Evolutionary conservation across 2,888 invertebrate genomes (phyloP), one percentile per base, ranked within the genome.

Genomic region (Eumacrocentrus americanus): DNA sequence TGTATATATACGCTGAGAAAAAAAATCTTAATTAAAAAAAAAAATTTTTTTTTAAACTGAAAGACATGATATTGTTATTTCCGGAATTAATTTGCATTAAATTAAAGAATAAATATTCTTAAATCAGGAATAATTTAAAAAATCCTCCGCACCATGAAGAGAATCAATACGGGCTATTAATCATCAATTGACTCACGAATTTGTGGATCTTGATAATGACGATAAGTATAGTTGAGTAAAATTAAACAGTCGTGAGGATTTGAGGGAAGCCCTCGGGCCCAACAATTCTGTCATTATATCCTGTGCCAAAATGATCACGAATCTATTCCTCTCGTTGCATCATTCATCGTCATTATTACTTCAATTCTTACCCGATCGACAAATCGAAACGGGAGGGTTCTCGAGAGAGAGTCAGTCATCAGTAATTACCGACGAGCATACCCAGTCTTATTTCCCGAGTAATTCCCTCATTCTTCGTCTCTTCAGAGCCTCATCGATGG

Each of bases 301-400:
- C 40, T 42, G 23, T 16, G 42, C 29, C 18, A 40, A 53, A 59
- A 46, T 44, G 20, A 53, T 59, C 48, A 59, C 53, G 53, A 59
- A 59, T 59, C 53, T 14, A 56, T 48, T 47, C 37, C 2, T 18
- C 23, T 16, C 46, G 37, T 59, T 59, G 40, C 59, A 40, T 53
- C 38, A 59, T 47, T 42, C 22, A n/a, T 46, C 44, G 34, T 52
- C 48, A 53, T 59, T 53, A 53, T 47, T 1, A 25, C 35, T 48
- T 52, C 12, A 25, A 53, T 34, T 56, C 35, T 42, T 35, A 37
- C 18, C n/a, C 22, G 38, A 50, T 50, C 25, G 47, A 56, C 18
- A 37, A 52, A 52, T 37, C 38, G 40, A 42, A 42, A 12, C 14
- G 14, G 42, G 42, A 18, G 18, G 14, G 14, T n/a, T n/a, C n/a